Conservation (phyloP, 2,797 vertebrate genomes). For the Alcedo quadribrachys region DNA sequence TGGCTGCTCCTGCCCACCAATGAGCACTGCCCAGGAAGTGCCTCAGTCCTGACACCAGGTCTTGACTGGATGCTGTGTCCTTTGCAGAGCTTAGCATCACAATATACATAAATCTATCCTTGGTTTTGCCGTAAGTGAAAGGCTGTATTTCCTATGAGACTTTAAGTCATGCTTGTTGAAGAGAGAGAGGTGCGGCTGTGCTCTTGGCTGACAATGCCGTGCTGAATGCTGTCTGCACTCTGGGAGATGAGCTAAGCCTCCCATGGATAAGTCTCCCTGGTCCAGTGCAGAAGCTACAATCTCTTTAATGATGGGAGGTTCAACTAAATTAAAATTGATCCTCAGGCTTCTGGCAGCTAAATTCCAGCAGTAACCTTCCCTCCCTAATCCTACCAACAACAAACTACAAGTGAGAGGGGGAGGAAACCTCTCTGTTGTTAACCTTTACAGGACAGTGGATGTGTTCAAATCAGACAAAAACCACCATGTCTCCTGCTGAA, state of each 20-base stretch:
- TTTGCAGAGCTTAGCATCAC: not conserved
- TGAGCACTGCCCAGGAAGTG: not conserved
- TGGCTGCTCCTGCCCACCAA: not conserved
- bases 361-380: constrained; percentile 60
- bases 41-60: not conserved
- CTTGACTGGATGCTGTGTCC: not conserved
- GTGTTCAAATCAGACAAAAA: constrained; percentile 77
- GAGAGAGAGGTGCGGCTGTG: not conserved
- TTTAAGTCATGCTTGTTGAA: not conserved
- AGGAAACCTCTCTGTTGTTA: constrained; percentile 72
- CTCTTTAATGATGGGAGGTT: constrained; percentile 56
- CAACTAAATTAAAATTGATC: constrained; percentile 58
- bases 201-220: not conserved
- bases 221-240: not conserved
- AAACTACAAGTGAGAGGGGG: constrained; percentile 71
- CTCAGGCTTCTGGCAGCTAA: constrained; percentile 54
- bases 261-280: constrained; percentile 19
- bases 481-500: constrained; percentile 66
- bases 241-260: not conserved
- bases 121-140: rapidly evolving
- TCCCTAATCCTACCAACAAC: constrained; percentile 47
- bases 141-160: rapidly evolving
- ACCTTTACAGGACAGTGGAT: constrained; percentile 78
- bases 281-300: constrained; percentile 52
- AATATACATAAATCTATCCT: not conserved